Percentiles rank a stretch among this genome's conserved stretches.
Evolutionary conservation across 2,888 invertebrate species (phyloP).

Genomic region (Synergus umbraculus): DNA sequence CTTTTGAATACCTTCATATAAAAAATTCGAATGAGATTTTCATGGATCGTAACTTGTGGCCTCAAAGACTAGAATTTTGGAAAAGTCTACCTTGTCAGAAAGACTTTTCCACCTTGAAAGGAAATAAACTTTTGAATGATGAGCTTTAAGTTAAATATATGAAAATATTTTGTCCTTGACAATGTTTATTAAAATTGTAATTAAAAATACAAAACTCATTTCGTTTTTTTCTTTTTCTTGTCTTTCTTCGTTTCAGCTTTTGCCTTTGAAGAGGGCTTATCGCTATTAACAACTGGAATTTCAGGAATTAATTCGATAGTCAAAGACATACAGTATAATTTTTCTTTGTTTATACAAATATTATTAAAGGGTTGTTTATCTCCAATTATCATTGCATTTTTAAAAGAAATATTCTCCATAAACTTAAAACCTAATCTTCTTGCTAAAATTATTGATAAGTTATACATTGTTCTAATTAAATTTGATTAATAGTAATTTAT

Average conservation of each 20-base stretch:
- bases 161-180: not conserved
- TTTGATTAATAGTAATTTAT: too few species aligned
- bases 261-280: not conserved
- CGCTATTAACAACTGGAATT: not conserved
- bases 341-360: too few species aligned
- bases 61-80: constrained; percentile 83
- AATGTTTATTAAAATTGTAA: not conserved
- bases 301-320: too few species aligned
- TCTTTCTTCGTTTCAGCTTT: not conserved
- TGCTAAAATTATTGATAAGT: not conserved
- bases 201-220: not conserved
- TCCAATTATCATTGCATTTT: too few species aligned
- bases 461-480: too few species aligned
- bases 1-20: constrained; percentile 80
- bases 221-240: not conserved
- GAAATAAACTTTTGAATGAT: constrained; percentile 24
- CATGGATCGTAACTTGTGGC: constrained; percentile 80
- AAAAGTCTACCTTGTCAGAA: constrained; percentile 73
- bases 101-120: constrained; percentile 39
- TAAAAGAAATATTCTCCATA: not conserved
- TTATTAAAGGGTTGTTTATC: too few species aligned
- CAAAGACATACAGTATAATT: too few species aligned
- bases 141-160: constrained; percentile 42
- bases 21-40: constrained; percentile 77
- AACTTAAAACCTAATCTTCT: not conserved